phyloP scores from a whole-genome alignment of 1,140 invertebrate genomes.

The Heliothis virescens region DNA sequence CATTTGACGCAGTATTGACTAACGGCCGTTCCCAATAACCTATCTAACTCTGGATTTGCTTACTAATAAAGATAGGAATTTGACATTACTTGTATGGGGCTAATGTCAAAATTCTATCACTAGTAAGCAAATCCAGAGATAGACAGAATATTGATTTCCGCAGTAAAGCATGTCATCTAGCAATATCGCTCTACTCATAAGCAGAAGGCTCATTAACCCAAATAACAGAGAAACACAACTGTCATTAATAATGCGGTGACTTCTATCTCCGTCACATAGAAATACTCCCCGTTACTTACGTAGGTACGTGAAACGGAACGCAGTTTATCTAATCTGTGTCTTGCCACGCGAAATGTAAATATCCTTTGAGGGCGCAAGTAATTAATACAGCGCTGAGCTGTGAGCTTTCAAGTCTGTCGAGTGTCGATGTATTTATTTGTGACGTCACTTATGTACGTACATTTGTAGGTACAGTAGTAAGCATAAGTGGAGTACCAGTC shows the following conservation, averaged over 20 bases:
- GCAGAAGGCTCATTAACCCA: too few species aligned
- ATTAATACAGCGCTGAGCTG: constrained; percentile 13
- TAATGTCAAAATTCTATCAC: too few species aligned
- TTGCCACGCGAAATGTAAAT: constrained; percentile 30
- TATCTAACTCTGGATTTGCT: too few species aligned
- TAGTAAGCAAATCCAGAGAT: too few species aligned
- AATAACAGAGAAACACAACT: background rate
- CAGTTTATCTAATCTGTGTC: constrained; percentile 10
- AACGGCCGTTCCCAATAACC: too few species aligned
- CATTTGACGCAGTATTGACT: too few species aligned
- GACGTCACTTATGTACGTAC: background rate
- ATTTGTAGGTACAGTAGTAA: background rate
- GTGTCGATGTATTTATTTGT: background rate
- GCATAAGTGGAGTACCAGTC: too few species aligned
- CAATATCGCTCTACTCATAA: too few species aligned
- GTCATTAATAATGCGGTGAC: background rate
- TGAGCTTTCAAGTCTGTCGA: background rate
- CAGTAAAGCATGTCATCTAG: too few species aligned
- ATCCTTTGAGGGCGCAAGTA: constrained; percentile 15
- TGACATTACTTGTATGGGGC: too few species aligned
- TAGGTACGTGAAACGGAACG: background rate
- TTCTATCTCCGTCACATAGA: background rate
- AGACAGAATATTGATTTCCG: too few species aligned
- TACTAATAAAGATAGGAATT: too few species aligned
- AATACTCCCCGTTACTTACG: background rate